These are phyloP conservation scores for Fragum fragum DNA, from an alignment of 2,888 invertebrate species.

Conservation along the genomic window DNA sequence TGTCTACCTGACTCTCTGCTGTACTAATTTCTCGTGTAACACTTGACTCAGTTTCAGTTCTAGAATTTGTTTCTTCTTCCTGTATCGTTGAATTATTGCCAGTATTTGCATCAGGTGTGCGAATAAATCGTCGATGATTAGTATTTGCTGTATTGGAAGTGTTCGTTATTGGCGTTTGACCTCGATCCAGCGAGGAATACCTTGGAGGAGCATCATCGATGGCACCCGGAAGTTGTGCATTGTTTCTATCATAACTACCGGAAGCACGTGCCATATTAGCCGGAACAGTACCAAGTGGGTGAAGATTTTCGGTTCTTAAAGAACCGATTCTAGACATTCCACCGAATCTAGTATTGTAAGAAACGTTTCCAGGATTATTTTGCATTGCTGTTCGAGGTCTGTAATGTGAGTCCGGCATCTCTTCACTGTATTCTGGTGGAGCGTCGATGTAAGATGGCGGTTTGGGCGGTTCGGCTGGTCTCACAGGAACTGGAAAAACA, in stretches of 20 bases:
- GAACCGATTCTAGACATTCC: conserved; percentile 14
- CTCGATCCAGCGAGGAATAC: conserved; percentile 45
- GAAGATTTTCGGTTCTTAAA: background rate
- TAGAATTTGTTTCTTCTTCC: conserved; percentile 9
- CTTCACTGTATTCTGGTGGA: conserved; percentile 61
- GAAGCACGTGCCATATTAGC: conserved; percentile 19
- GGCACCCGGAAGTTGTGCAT: conserved; percentile 26
- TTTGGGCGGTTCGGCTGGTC: conserved; percentile 54
- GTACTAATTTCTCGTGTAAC: background rate
- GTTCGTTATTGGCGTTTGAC: conserved; percentile 24
- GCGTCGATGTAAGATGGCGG: conserved; percentile 54
- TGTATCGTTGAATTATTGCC: background rate
- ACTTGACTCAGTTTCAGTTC: conserved; percentile 13
- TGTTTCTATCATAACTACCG: conserved; percentile 17
- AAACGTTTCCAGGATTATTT: background rate
- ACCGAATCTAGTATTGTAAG: conserved; percentile 39
- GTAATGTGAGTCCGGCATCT: conserved; percentile 65
- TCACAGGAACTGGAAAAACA: conserved; percentile 42
- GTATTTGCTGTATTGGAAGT: conserved; percentile 1
- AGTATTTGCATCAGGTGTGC: conserved; percentile 31
- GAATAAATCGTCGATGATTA: conserved; percentile 44
- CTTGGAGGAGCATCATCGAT: conserved; percentile 43
- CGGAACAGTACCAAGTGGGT: background rate
- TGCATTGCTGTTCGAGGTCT: conserved; percentile 50
- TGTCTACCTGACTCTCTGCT: background rate